phyloP scores from a whole-genome alignment of 2,888 invertebrate species.

The Amphipyra berbera region DNA sequence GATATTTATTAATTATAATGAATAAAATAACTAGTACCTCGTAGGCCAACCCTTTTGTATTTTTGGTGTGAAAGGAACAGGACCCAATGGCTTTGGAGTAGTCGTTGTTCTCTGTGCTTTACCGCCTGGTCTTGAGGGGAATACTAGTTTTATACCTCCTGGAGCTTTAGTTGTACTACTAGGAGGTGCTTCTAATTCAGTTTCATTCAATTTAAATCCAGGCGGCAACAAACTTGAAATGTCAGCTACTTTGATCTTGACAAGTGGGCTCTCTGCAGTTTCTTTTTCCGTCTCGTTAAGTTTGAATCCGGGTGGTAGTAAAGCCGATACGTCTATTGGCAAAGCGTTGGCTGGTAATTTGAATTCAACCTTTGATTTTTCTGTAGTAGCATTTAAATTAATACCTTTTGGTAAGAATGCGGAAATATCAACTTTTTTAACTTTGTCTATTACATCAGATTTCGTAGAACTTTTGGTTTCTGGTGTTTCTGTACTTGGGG shows the following conservation, averaged over 20 bases:
- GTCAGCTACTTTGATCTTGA: conserved; percentile 82
- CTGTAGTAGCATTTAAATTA: conserved; percentile 80
- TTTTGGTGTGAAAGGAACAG: conserved; percentile 88
- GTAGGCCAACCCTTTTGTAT: conserved; percentile 96
- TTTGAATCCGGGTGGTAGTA: conserved; percentile 91
- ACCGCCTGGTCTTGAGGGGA: conserved; percentile 94
- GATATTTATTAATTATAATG: background rate
- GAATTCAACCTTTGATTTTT: conserved; percentile 67
- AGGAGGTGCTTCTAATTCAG: conserved; percentile 64
- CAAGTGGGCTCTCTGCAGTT: conserved; percentile 59
- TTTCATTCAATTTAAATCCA: conserved; percentile 86
- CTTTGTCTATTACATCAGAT: conserved; percentile 71
- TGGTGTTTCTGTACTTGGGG: conserved; percentile 71
- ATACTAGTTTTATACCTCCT: conserved; percentile 92
- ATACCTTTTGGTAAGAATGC: conserved; percentile 91
- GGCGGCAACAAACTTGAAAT: conserved; percentile 91
- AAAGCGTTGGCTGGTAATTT: conserved; percentile 70
- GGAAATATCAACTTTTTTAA: conserved; percentile 85
- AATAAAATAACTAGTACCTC: conserved; percentile 85
- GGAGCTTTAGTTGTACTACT: conserved; percentile 81
- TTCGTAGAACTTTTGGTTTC: conserved; percentile 73
- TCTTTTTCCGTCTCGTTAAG: conserved; percentile 71
- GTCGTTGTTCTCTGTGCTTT: conserved; percentile 90
- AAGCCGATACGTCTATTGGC: conserved; percentile 89
- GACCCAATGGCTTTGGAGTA: conserved; percentile 89